Evolutionary conservation across 2,797 vertebrate species (phyloP).

Genomic region (Lacerta viridis): DNA sequence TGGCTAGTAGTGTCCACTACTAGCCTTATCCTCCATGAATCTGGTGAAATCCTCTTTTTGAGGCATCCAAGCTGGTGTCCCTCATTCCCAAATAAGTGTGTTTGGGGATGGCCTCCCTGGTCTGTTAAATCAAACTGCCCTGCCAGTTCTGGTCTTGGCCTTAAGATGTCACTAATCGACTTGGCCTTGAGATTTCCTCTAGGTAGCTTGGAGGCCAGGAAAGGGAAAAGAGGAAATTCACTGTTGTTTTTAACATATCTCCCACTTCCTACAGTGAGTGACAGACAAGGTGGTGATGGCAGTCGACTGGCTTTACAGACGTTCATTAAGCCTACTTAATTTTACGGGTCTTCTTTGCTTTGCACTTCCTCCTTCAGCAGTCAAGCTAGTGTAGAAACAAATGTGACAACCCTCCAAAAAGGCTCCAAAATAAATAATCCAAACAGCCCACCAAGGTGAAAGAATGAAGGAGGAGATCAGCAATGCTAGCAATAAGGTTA

Average conservation of each 20-base stretch:
- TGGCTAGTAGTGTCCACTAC: too few relatives aligned
- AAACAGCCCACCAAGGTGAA: rapidly evolving
- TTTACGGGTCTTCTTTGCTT: conserved; percentile 23
- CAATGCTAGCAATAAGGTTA: neutral
- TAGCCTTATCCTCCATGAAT: too few relatives aligned
- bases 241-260: conserved; percentile 71
- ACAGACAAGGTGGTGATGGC: conserved; percentile 70
- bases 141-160: conserved; percentile 73
- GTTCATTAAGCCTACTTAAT: conserved; percentile 64
- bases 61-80: too few relatives aligned
- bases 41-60: too few relatives aligned
- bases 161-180: conserved; percentile 80
- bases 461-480: rapidly evolving
- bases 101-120: neutral
- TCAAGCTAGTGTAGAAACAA: conserved; percentile 34
- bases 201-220: conserved; percentile 23
- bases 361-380: conserved; percentile 45
- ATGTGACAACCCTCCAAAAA: neutral
- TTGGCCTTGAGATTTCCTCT: conserved; percentile 39
- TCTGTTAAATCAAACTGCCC: rapidly evolving
- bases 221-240: conserved; percentile 66
- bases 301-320: conserved; percentile 52
- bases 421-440: rapidly evolving
- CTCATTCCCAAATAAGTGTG: neutral
- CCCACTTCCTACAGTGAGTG: conserved; percentile 67